Evolutionary conservation across 2,888 invertebrate genomes (phyloP).

Genomic region (Scaptodrosophila latifasciaeformis): DNA sequence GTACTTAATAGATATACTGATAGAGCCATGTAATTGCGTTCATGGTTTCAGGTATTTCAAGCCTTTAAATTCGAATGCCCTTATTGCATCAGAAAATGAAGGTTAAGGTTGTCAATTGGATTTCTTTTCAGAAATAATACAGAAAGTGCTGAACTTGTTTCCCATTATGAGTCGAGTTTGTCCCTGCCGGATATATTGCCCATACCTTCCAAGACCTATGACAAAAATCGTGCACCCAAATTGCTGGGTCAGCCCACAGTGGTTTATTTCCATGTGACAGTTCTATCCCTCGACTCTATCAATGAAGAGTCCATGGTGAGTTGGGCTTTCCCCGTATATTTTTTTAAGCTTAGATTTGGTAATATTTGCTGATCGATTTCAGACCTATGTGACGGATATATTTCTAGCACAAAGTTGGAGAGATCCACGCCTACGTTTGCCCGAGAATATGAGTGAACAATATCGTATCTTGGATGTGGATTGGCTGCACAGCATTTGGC

Average conservation of each 20-base stretch:
- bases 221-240: constrained; percentile 92
- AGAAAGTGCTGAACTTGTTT: constrained; percentile 74
- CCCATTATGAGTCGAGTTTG: constrained; percentile 79
- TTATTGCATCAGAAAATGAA: constrained; percentile 46
- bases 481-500: constrained; percentile 93
- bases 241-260: constrained; percentile 89
- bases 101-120: no score
- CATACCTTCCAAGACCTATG: constrained; percentile 88
- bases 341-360: no score
- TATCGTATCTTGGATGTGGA: constrained; percentile 92
- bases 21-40: constrained; percentile 71
- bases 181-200: constrained; percentile 91
- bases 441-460: constrained; percentile 95
- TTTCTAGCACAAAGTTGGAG: constrained; percentile 95
- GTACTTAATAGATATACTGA: constrained; percentile 70
- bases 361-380: no score
- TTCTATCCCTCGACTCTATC: constrained; percentile 93
- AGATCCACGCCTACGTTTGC: constrained; percentile 89
- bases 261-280: constrained; percentile 93
- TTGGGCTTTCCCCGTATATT: no score
- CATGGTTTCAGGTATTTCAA: constrained; percentile 69
- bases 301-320: constrained; percentile 92
- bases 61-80: constrained; percentile 21
- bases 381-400: constrained; percentile 95
- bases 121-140: constrained; percentile 64